Evolutionary conservation across 2,797 vertebrate species (phyloP), one percentile per base, ranked within the genome.

Genomic region (Antrozous pallidus): DNA sequence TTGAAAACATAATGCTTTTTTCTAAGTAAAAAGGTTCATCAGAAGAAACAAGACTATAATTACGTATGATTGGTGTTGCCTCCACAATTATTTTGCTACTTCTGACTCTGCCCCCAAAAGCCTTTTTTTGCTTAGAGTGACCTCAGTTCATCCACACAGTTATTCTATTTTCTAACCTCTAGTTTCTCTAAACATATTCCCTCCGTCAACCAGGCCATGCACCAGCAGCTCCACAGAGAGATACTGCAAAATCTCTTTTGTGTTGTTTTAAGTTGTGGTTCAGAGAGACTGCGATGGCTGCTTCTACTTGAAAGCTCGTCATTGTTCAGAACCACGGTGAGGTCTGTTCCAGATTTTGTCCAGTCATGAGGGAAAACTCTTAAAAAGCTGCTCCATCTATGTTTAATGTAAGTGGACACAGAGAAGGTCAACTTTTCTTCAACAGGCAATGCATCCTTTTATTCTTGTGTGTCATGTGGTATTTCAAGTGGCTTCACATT

Each of bases 371-470:
- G 78, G 75, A 69, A 92, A 93, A 93, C 36, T 79, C 47, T 80
- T 36, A 73, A 56, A 94, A 94, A 95, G 80, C 83, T 92, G 81
- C 45, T 92, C 77, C 83, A 33, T 84, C 54, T 90, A 10, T 71
- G 22, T 88, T 90, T 90, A 82, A 42, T 93, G 22, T 88, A 54
- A 90, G 69, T 94, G 31, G 87, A 16, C 24, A 40, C 70, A 91
- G 82, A 85, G 80, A 83, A 95, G 69, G 86, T 73, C 70, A 58
- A 80, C 49, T 89, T 91, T 90, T 79, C 87, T n/a, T 81, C 89
- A 80, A 7, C 3, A 81, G 73, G 65, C 63, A 79, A 0, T 61
- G 67, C 92, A 13, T 92, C 85, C 61, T 92, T 94, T 90, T 78
- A 49, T 26, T 94, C 20, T 90, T 63, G 6, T 17, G 1, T 80